A percentile compares a stretch with the other conserved stretches of the same genome.
These are phyloP conservation scores for Rhingia campestris DNA, from an alignment of 2,888 invertebrate species.

Conservation along the genomic window DNA sequence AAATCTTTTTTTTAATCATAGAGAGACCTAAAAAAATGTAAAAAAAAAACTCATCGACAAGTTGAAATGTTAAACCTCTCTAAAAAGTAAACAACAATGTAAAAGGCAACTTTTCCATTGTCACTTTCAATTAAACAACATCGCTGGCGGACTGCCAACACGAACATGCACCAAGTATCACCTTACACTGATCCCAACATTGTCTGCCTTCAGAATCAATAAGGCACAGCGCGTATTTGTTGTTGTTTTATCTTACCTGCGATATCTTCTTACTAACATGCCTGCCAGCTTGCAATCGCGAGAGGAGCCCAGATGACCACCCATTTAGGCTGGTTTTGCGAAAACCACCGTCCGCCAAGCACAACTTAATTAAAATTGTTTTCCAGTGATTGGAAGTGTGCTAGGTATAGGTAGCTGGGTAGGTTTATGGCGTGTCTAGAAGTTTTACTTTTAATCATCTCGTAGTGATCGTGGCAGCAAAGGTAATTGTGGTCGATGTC, in stretches of 20 bases:
- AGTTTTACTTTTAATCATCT: conserved; percentile 67
- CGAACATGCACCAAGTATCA: conserved; percentile 45
- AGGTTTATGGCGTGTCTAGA: conserved; percentile 12
- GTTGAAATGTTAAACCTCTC: not conserved
- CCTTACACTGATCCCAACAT: conserved; percentile 48
- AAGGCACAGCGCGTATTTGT: conserved; percentile 37
- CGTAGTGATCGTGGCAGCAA: conserved; percentile 39
- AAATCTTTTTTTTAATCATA: too few relatives aligned
- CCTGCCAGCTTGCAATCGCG: not conserved
- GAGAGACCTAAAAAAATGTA: not conserved
- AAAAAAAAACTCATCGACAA: not conserved
- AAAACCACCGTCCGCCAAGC: conserved; percentile 33
- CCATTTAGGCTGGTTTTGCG: conserved; percentile 55
- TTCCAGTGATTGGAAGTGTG: conserved; percentile 12
- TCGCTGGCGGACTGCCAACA: not conserved
- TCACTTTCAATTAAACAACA: conserved; percentile 41
- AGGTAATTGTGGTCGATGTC: conserved; percentile 68
- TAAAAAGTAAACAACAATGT: not conserved
- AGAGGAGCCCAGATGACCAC: conserved; percentile 43
- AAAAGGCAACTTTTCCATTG: conserved; percentile 14
- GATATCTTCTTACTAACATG: conserved; percentile 22
- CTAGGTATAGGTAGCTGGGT: conserved; percentile 3
- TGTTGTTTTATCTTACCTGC: conserved; percentile 27
- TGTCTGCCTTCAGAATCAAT: conserved; percentile 33
- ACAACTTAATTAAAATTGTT: conserved; percentile 65